Conservation (phyloP, 1,140 invertebrate species). For the Drosophila punjabiensis region DNA sequence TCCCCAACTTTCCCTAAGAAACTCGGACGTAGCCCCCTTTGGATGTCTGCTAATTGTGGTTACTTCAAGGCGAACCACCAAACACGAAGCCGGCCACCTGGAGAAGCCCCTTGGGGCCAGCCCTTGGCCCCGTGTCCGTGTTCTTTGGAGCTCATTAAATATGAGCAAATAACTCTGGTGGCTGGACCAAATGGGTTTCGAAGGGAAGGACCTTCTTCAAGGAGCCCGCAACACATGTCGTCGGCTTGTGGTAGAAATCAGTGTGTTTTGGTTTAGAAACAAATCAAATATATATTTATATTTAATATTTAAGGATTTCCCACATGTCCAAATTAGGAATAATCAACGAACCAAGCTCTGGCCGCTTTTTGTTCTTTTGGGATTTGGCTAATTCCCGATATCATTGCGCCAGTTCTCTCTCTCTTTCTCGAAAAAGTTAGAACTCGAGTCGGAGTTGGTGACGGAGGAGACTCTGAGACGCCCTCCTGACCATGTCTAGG, state of each 20-base stretch:
- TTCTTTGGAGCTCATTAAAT: slow-evolving; percentile 9
- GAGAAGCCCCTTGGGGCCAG: not conserved
- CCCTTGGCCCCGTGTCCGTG: not conserved
- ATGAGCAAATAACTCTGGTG: slow-evolving; percentile 22
- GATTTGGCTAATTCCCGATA: slow-evolving; percentile 1
- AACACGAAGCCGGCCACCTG: slow-evolving; percentile 3
- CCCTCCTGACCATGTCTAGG: slow-evolving; percentile 24
- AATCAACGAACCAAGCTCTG: not conserved
- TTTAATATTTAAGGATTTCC: slow-evolving; percentile 8
- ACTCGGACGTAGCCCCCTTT: not conserved
- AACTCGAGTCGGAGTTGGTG: not conserved
- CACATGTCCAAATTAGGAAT: slow-evolving; percentile 10
- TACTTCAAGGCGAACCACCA: slow-evolving; percentile 13
- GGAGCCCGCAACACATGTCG: slow-evolving; percentile 5
- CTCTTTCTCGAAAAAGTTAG: not conserved
- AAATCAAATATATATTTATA: slow-evolving; percentile 8
- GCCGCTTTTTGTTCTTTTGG: not conserved
- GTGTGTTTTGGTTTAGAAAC: not conserved
- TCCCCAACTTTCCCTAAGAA: too few relatives aligned
- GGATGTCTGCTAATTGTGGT: slow-evolving; percentile 17
- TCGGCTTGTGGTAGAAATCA: slow-evolving; percentile 3
- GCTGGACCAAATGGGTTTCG: slow-evolving; percentile 13
- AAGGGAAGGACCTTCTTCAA: not conserved
- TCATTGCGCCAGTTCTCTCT: not conserved
- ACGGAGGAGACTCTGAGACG: not conserved